Conservation (phyloP, 2,888 invertebrate genomes). For the Petrolisthes manimaculis region DNA sequence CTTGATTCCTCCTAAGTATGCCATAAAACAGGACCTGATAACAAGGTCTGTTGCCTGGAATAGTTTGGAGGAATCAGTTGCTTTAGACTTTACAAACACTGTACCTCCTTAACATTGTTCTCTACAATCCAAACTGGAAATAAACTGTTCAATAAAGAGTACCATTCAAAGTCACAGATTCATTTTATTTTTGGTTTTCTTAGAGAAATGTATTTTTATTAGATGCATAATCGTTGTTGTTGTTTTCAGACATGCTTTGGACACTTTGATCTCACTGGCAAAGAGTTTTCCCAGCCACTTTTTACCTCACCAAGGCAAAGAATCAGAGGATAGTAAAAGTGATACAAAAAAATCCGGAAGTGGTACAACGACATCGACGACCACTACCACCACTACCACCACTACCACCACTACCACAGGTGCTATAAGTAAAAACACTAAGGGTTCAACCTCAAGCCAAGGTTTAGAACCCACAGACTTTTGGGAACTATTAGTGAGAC, state of each 20-base stretch:
- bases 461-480: conserved; percentile 73
- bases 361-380: conserved; percentile 58
- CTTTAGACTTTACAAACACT: too few relatives aligned
- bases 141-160: background rate
- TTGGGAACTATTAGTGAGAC: conserved; percentile 82
- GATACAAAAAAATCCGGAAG: conserved; percentile 67
- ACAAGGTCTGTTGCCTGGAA: too few relatives aligned
- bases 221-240: background rate
- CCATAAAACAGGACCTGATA: too few relatives aligned
- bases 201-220: background rate
- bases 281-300: conserved; percentile 85
- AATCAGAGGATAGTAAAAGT: conserved; percentile 50
- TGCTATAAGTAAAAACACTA: conserved; percentile 63
- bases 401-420: conserved; percentile 67
- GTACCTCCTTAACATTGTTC: too few relatives aligned
- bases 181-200: background rate
- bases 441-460: conserved; percentile 39
- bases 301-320: conserved; percentile 76
- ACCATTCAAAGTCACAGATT: conserved; percentile 33
- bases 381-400: conserved; percentile 73
- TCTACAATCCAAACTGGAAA: too few relatives aligned
- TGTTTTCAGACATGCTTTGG: conserved; percentile 78
- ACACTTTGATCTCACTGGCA: conserved; percentile 83
- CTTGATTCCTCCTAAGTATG: too few relatives aligned
- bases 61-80: too few relatives aligned